These are phyloP conservation scores for Deroplatys truncata DNA, from an alignment of 2,888 invertebrate genomes.

Conservation along the genomic window DNA sequence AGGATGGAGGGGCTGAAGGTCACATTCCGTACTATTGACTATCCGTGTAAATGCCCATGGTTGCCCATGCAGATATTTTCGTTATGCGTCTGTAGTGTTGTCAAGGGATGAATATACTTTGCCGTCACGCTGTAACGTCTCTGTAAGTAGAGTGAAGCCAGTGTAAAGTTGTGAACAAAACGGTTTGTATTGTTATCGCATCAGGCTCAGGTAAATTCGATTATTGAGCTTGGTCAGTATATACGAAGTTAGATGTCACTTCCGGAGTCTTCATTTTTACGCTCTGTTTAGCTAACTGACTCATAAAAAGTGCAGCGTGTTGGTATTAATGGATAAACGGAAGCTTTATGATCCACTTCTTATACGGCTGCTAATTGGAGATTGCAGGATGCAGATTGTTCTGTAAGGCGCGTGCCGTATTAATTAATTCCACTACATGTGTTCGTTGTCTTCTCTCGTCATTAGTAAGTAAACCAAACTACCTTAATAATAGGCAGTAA, in stretches of 20 bases:
- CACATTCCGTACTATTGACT: background rate
- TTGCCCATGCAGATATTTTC: constrained; percentile 13
- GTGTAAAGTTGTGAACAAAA: constrained; percentile 7
- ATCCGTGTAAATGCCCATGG: background rate
- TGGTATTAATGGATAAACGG: background rate
- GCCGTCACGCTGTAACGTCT: background rate
- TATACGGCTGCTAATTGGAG: background rate
- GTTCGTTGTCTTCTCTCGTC: too few relatives aligned
- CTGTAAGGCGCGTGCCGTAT: background rate
- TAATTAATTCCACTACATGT: background rate
- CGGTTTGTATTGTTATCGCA: background rate
- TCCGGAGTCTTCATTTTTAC: too few relatives aligned
- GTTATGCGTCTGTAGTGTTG: constrained; percentile 3
- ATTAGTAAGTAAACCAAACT: background rate
- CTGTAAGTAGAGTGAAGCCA: background rate
- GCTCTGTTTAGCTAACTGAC: background rate
- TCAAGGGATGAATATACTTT: background rate
- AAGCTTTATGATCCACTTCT: background rate
- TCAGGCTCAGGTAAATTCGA: background rate
- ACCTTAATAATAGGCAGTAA: too few relatives aligned
- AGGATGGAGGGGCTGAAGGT: background rate
- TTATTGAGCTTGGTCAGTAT: too few relatives aligned
- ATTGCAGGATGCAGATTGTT: constrained; percentile 10
- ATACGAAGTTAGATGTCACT: too few relatives aligned
- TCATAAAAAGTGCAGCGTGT: background rate